phyloP scores from a whole-genome alignment of 2,888 invertebrate genomes.

The Zele albiditarsus region DNA sequence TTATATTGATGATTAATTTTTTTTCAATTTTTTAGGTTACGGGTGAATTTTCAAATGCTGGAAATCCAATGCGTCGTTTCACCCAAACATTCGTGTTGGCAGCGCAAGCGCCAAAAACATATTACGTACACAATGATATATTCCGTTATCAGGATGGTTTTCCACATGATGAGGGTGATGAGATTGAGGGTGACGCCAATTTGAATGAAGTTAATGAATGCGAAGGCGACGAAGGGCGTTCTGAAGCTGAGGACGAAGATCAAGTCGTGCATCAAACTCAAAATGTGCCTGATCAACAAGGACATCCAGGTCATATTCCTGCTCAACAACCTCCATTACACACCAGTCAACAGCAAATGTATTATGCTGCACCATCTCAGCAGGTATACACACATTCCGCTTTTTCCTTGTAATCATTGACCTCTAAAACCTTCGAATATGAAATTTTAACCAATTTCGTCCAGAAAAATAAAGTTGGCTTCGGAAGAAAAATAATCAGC shows the following conservation, averaged over 20 bases:
- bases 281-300: slow-evolving; percentile 57
- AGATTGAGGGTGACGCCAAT: slow-evolving; percentile 62
- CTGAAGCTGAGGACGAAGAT: slow-evolving; percentile 81
- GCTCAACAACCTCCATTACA: slow-evolving; percentile 51
- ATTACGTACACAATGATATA: slow-evolving; percentile 99
- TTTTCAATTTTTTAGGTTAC: slow-evolving; percentile 79
- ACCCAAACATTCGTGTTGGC: slow-evolving; percentile 98
- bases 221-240: slow-evolving; percentile 78
- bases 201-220: slow-evolving; percentile 64
- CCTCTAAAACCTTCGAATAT: no score
- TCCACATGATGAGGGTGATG: slow-evolving; percentile 68
- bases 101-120: slow-evolving; percentile 96
- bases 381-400: no score
- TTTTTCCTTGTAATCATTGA: no score
- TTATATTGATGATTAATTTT: neutral
- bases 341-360: slow-evolving; percentile 58
- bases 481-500: neutral
- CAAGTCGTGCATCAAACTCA: slow-evolving; percentile 61
- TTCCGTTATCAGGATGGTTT: slow-evolving; percentile 92
- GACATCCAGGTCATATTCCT: slow-evolving; percentile 48
- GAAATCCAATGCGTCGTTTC: slow-evolving; percentile 97
- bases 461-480: no score
- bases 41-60: slow-evolving; percentile 96
- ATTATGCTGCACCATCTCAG: slow-evolving; percentile 56
- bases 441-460: no score